Percentiles rank a stretch among this genome's conserved stretches.
phyloP scores from a whole-genome alignment of 1,140 invertebrate genomes.

The Tenebrio molitor region DNA sequence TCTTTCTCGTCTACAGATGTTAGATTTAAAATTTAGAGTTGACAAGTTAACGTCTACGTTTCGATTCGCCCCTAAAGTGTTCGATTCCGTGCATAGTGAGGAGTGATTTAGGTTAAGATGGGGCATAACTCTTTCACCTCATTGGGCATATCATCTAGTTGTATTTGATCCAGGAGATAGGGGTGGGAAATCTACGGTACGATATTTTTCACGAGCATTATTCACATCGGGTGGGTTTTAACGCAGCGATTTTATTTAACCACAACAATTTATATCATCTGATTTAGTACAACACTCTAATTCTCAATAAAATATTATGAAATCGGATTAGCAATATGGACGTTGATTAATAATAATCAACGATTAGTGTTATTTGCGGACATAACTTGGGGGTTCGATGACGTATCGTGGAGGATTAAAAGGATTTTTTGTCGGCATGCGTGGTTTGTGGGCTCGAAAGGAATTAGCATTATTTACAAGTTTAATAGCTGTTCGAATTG shows the following conservation, averaged over 20 bases:
- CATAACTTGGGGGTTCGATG: slow-evolving; percentile 30
- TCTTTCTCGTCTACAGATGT: no score
- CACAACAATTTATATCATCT: background rate
- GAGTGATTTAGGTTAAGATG: slow-evolving; percentile 22
- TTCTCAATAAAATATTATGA: background rate
- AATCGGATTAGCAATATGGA: background rate
- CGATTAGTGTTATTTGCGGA: slow-evolving; percentile 28
- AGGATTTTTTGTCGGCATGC: slow-evolving; percentile 26
- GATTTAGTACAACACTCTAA: background rate
- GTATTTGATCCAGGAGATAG: slow-evolving; percentile 18
- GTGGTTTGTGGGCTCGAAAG: slow-evolving; percentile 22
- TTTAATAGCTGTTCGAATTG: slow-evolving; percentile 34
- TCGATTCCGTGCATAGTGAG: slow-evolving; percentile 11
- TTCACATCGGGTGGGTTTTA: background rate
- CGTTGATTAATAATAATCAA: slow-evolving; percentile 27
- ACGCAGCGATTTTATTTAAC: no score
- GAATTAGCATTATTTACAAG: slow-evolving; percentile 42
- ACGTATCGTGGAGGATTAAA: background rate
- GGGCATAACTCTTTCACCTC: slow-evolving; percentile 28
- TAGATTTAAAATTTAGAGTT: background rate
- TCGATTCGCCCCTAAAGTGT: slow-evolving; percentile 10
- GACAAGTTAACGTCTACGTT: slow-evolving; percentile 25
- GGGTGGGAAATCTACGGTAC: background rate
- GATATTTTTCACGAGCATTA: background rate
- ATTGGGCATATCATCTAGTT: slow-evolving; percentile 18